phyloP scores from a whole-genome alignment of 2,888 invertebrate species.

The Notodonta dromedarius region DNA sequence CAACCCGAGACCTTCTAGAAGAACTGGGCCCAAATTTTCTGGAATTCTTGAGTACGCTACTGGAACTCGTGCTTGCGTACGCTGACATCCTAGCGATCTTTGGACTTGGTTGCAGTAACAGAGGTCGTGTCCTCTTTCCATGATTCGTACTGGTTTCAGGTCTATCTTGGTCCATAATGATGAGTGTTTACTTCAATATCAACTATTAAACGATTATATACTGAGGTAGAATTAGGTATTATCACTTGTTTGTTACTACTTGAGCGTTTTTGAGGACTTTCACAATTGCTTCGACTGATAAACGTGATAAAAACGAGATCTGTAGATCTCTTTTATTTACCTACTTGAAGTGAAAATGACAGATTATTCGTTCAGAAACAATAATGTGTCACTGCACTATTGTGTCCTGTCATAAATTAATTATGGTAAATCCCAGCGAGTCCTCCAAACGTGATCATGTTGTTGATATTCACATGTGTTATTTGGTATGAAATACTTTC shows the following conservation, averaged over 20 bases:
- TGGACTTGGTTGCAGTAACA: conserved; percentile 70
- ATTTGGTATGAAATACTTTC: too few species aligned
- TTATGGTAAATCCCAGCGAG: too few species aligned
- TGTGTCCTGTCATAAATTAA: too few species aligned
- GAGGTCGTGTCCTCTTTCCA: conserved; percentile 78
- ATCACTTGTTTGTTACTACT: conserved; percentile 16
- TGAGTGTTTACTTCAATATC: conserved; percentile 15
- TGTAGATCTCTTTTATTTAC: conserved; percentile 49
- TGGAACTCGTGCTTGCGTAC: conserved; percentile 63
- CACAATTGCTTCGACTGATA: conserved; percentile 12
- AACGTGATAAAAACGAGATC: conserved; percentile 24
- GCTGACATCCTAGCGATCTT: conserved; percentile 69
- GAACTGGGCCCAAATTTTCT: conserved; percentile 57
- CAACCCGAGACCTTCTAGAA: conserved; percentile 55
- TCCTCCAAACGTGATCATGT: too few species aligned
- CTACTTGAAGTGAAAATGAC: conserved; percentile 47
- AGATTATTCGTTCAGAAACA: conserved; percentile 40
- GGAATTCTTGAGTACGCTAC: conserved; percentile 60
- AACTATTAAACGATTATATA: conserved; percentile 12
- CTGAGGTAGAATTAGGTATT: conserved; percentile 8
- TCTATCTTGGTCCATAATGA: conserved; percentile 74
- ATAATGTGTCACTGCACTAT: too few species aligned
- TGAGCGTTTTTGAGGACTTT: conserved; percentile 11
- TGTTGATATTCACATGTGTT: too few species aligned
- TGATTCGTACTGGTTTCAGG: conserved; percentile 69